phyloP scores from a whole-genome alignment of 2,888 invertebrate genomes.

The Pyrrhosoma nymphula region DNA sequence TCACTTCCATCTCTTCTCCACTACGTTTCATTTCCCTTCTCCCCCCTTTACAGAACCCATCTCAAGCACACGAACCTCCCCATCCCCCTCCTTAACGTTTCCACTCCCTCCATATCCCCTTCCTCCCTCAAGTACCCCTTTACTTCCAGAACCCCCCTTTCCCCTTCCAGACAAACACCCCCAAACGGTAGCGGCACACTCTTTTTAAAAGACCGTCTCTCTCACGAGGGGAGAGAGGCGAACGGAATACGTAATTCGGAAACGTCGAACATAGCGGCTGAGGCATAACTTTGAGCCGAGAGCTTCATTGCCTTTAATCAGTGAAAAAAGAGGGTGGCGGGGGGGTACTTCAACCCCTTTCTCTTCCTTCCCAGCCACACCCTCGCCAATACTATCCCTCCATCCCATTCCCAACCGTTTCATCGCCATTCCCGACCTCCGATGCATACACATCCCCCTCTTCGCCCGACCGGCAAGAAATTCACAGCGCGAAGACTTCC shows the following conservation, averaged over 20 bases:
- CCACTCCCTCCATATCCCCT: too few species aligned
- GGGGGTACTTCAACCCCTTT: not conserved
- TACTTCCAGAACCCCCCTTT: too few species aligned
- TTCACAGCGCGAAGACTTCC: not conserved
- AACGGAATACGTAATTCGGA: constrained; percentile 46
- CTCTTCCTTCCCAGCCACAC: not conserved
- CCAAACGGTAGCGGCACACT: not conserved
- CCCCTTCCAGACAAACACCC: not conserved
- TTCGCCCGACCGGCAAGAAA: not conserved
- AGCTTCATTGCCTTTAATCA: constrained; percentile 61
- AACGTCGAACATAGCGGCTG: constrained; percentile 49
- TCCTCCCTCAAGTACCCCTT: too few species aligned
- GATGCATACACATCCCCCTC: not conserved
- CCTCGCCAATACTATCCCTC: too few species aligned
- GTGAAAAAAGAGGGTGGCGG: not conserved
- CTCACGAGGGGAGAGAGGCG: not conserved
- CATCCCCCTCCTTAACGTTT: too few species aligned
- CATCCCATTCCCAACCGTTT: too few species aligned
- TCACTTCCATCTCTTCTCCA: not conserved
- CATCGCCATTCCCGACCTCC: too few species aligned
- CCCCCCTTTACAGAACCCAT: too few species aligned
- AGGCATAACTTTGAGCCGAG: constrained; percentile 57
- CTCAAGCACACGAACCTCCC: too few species aligned
- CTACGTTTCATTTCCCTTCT: not conserved
- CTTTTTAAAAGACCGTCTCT: constrained; percentile 30